Evolutionary conservation across 2,888 invertebrate species (phyloP), one percentile per base, ranked within the genome.

Genomic region (Deilephila porcellus): DNA sequence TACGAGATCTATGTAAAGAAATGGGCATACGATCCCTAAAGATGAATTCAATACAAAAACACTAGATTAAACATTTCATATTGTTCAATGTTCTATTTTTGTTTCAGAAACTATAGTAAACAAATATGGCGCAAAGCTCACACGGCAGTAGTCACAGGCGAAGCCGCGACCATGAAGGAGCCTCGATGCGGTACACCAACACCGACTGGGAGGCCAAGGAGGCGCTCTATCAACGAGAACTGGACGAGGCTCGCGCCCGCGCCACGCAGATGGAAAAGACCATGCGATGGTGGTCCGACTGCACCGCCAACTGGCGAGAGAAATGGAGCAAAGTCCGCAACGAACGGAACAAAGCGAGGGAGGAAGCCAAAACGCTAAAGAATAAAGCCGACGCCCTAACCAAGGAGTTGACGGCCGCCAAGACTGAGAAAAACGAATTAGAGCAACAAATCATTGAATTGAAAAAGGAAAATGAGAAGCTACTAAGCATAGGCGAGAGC

Each of bases 281-380:
- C 0, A 99, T 99, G 99, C 95, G 99, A 75, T 99, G 99, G 99
- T 99, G 99, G 99, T 99, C 99, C 0, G 99, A 99, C 89, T 99
- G 99, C 89, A 99, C 99, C 0, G 98, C 99, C 97, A 99, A 99
- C 98, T 72, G 99, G 99, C 90, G 94, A 96, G 99, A 95, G 96
- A 99, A 99, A 87, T 99, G 99, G 99, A 98, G 98, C 90, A 98
- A 99, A 93, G 97, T 82, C 59, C 96, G 99, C 73, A 98, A 97
- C 87, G 99, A 99, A 93, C 95, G 99, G 34, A 99, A 99, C 88
- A 98, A 98, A 86, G 97, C 98, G 0, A 95, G 99, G 60, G 99
- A 99, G 83, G 99, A 99, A 90, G 96, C 97, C 1, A 97, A 98
- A 88, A 96, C 97, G 80, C 88, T 98, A 4, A 96, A 98, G 82